These are phyloP conservation scores for Ligdia adustata DNA, from an alignment of 2,888 invertebrate genomes.

Conservation along the genomic window DNA sequence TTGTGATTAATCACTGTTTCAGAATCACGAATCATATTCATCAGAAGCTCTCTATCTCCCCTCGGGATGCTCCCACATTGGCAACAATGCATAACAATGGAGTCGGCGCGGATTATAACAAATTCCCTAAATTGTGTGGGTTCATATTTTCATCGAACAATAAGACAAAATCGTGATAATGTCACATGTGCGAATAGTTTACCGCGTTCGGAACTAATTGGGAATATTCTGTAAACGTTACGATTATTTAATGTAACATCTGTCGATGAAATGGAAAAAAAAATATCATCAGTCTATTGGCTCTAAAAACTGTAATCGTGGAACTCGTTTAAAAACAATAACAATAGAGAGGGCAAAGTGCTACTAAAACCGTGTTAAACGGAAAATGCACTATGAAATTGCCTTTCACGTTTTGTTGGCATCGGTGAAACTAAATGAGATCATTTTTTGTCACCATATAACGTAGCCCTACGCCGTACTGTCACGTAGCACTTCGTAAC, in stretches of 20 bases:
- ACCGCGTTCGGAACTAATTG: constrained; percentile 82
- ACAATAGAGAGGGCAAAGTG: constrained; percentile 75
- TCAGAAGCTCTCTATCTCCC: constrained; percentile 54
- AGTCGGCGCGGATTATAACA: constrained; percentile 76
- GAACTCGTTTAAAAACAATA: constrained; percentile 55
- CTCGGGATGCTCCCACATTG: constrained; percentile 54
- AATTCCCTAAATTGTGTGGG: constrained; percentile 82
- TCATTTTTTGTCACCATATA: constrained; percentile 66
- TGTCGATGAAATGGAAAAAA: constrained; percentile 50
- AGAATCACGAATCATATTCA: constrained; percentile 62
- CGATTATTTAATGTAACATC: constrained; percentile 74
- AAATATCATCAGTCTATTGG: constrained; percentile 6
- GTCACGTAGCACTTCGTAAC: constrained; percentile 65
- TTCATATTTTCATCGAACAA: constrained; percentile 78
- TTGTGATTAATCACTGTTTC: constrained; percentile 56
- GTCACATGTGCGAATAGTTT: constrained; percentile 78
- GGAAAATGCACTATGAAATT: constrained; percentile 81
- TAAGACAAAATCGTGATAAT: constrained; percentile 80
- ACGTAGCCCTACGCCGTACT: constrained; percentile 50
- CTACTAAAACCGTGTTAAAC: constrained; percentile 69
- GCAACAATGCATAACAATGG: constrained; percentile 74
- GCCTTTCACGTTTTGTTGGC: constrained; percentile 77
- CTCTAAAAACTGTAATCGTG: constrained; percentile 8
- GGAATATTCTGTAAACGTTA: constrained; percentile 71
- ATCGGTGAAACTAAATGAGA: constrained; percentile 74